Conservation (phyloP, 1,140 invertebrate species). For the Leptonema lineaticorne region DNA sequence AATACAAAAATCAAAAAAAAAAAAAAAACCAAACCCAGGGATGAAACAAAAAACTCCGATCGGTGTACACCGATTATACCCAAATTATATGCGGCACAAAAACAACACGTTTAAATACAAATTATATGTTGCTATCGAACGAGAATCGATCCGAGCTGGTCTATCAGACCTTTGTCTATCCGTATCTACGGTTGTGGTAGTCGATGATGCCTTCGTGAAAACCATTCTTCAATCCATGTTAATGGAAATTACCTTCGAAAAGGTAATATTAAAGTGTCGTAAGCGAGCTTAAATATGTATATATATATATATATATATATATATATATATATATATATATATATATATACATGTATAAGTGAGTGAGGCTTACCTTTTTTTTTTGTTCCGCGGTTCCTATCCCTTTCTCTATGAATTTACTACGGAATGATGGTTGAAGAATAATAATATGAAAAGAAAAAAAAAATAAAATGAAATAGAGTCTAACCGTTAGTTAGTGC, state of each 20-base stretch:
- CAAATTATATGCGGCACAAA: constrained; percentile 32
- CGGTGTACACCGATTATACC: constrained; percentile 24
- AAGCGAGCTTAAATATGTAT: too few species aligned
- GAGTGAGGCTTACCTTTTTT: too few species aligned
- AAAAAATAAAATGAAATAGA: too few species aligned
- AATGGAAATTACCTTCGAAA: constrained; percentile 30
- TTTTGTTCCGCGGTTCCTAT: too few species aligned
- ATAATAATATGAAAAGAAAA: too few species aligned
- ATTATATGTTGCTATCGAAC: constrained; percentile 26
- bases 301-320: too few species aligned
- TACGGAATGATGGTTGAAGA: too few species aligned
- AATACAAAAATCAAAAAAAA: background rate
- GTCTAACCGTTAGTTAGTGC: too few species aligned
- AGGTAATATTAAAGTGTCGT: constrained; percentile 28
- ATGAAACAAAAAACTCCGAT: constrained; percentile 26
- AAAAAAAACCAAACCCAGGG: too few species aligned
- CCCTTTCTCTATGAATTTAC: too few species aligned
- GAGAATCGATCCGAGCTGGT: constrained; percentile 16
- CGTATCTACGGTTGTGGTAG: constrained; percentile 3
- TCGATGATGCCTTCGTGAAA: background rate
- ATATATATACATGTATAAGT: too few species aligned
- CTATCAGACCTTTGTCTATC: constrained; percentile 18
- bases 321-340: too few species aligned
- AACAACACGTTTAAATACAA: constrained; percentile 32
- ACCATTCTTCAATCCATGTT: constrained; percentile 7